phyloP scores from a whole-genome alignment of 2,113 vertebrate species.

The Labeo rohita region DNA sequence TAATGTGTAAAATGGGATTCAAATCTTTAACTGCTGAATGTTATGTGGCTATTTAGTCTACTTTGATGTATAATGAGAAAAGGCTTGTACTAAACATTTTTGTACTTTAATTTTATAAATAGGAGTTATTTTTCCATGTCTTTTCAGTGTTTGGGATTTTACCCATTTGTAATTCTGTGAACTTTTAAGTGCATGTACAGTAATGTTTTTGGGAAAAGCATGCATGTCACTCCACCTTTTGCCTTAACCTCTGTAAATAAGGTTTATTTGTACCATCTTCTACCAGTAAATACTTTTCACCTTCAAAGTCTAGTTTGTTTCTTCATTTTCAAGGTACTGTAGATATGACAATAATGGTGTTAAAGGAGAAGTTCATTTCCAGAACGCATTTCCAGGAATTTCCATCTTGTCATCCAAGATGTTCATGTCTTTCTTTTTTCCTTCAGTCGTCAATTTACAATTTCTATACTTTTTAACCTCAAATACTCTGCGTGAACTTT shows the following conservation, averaged over 20 bases:
- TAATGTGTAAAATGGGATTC: slow-evolving; percentile 44
- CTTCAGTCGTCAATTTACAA: too few species aligned
- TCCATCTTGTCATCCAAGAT: too few species aligned
- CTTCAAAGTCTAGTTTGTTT: slow-evolving; percentile 64
- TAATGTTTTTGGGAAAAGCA: slow-evolving; percentile 69
- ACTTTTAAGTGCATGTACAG: slow-evolving; percentile 62
- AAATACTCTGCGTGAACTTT: too few species aligned
- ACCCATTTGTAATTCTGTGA: slow-evolving; percentile 77
- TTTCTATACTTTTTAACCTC: too few species aligned
- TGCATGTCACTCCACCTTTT: slow-evolving; percentile 68
- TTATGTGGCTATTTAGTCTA: slow-evolving; percentile 64
- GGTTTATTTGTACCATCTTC: slow-evolving; percentile 72
- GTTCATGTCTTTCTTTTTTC: too few species aligned
- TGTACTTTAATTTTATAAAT: slow-evolving; percentile 70
- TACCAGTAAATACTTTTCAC: slow-evolving; percentile 77
- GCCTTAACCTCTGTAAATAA: slow-evolving; percentile 75
- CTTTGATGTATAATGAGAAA: slow-evolving; percentile 56
- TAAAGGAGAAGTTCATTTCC: too few species aligned
- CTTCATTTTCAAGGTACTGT: background rate
- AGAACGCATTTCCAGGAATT: too few species aligned
- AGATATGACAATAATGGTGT: background rate
- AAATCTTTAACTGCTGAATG: slow-evolving; percentile 72
- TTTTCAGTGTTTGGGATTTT: slow-evolving; percentile 72
- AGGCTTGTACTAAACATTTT: slow-evolving; percentile 77
- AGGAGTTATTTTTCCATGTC: slow-evolving; percentile 75